Conservation (phyloP, 2,888 invertebrate genomes). For the Tipula confusa region DNA sequence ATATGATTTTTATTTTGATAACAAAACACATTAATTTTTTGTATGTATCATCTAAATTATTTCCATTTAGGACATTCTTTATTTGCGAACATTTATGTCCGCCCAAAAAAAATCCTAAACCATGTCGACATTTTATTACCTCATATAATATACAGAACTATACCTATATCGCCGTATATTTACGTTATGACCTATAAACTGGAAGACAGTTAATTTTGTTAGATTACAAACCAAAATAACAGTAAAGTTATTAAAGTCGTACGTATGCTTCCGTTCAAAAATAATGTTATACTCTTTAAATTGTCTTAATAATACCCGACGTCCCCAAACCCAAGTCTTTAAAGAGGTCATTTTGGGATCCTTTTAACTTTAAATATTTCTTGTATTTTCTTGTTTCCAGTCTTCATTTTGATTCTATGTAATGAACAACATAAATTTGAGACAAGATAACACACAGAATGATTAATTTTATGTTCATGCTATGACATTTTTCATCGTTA, state of each 20-base stretch:
- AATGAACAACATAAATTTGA: not conserved
- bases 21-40: too few species aligned
- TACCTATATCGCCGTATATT: not conserved
- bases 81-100: not conserved
- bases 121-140: not conserved
- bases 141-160: not conserved
- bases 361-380: not conserved
- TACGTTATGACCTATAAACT: not conserved
- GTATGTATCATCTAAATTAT: too few species aligned
- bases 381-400: too few species aligned
- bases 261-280: not conserved
- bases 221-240: not conserved
- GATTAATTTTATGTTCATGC: not conserved
- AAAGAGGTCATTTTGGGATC: not conserved
- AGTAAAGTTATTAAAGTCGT: not conserved
- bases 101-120: not conserved
- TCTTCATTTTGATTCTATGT: not conserved
- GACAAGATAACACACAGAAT: not conserved
- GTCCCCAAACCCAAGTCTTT: not conserved
- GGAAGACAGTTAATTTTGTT: not conserved
- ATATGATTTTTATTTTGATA: too few species aligned
- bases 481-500: not conserved
- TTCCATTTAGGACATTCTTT: not conserved
- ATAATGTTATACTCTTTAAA: not conserved
- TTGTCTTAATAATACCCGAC: not conserved